A percentile compares a stretch with the other conserved stretches of the same genome.
phyloP scores from a whole-genome alignment of 2,888 invertebrate species.

The Linhomoeus sp. region DNA sequence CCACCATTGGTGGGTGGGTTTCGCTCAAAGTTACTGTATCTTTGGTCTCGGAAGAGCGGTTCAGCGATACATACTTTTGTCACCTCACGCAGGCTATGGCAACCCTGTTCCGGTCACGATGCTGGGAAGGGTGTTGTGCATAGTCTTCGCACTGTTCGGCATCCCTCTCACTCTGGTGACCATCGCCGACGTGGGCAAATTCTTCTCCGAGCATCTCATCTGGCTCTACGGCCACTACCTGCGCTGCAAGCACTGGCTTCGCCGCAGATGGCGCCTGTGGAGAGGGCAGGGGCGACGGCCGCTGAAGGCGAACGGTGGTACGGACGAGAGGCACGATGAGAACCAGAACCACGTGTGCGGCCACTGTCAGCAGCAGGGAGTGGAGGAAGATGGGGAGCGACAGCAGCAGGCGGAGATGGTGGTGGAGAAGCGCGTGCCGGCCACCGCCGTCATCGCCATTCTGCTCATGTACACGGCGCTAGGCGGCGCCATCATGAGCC shows the following conservation, averaged over 20 bases:
- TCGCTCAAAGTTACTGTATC: no score
- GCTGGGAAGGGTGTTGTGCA: slow-evolving; percentile 20
- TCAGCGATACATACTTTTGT: no score
- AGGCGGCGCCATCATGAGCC: slow-evolving; percentile 25
- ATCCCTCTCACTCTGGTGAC: slow-evolving; percentile 25
- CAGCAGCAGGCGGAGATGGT: no score
- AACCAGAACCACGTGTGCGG: slow-evolving; percentile 20
- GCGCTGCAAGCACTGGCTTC: slow-evolving; percentile 15
- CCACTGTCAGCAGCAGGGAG: slow-evolving; percentile 13
- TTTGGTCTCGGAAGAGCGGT: not conserved
- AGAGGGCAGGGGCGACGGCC: slow-evolving; percentile 3
- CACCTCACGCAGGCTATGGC: slow-evolving; percentile 19
- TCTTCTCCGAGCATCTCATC: slow-evolving; percentile 23
- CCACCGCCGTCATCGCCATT: slow-evolving; percentile 19
- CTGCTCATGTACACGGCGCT: slow-evolving; percentile 24
- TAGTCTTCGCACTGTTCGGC: slow-evolving; percentile 25
- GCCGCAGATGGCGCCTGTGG: not conserved
- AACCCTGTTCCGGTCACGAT: slow-evolving; percentile 26
- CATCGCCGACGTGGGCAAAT: slow-evolving; percentile 14
- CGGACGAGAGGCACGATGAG: slow-evolving; percentile 5
- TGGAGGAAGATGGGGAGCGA: no score
- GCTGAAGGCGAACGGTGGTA: not conserved
- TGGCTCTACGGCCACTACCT: slow-evolving; percentile 25
- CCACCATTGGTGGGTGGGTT: slow-evolving; percentile 20
- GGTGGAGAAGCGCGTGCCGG: not conserved